phyloP scores from a whole-genome alignment of 2,113 vertebrate genomes.

The Carollia perspicillata region DNA sequence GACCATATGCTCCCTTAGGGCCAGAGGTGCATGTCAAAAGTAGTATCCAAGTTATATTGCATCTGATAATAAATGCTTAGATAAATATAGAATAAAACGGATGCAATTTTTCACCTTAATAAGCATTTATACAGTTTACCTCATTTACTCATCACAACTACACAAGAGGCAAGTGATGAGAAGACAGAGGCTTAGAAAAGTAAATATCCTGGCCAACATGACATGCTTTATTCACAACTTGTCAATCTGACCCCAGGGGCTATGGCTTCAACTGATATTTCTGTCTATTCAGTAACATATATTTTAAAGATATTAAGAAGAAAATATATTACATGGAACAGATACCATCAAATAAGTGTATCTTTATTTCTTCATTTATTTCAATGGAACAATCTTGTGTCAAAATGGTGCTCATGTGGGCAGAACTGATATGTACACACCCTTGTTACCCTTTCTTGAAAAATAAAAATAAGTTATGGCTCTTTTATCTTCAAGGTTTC shows the following conservation, averaged over 20 bases:
- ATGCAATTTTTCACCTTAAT: neutral
- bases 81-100: neutral
- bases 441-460: neutral
- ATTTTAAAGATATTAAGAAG: neutral
- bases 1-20: neutral
- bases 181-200: neutral
- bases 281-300: neutral
- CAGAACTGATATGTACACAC: accelerated
- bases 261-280: neutral
- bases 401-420: neutral
- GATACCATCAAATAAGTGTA: neutral
- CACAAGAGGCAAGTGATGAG: neutral
- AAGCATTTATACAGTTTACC: neutral
- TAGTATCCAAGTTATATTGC: neutral
- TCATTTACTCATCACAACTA: neutral
- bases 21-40: neutral
- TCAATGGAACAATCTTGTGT: neutral
- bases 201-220: neutral
- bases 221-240: neutral
- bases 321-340: neutral
- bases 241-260: neutral
- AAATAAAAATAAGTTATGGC: neutral
- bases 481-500: neutral
- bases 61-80: neutral
- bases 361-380: neutral